phyloP scores from a whole-genome alignment of 2,113 vertebrate genomes.

The Psettodes erumei region DNA sequence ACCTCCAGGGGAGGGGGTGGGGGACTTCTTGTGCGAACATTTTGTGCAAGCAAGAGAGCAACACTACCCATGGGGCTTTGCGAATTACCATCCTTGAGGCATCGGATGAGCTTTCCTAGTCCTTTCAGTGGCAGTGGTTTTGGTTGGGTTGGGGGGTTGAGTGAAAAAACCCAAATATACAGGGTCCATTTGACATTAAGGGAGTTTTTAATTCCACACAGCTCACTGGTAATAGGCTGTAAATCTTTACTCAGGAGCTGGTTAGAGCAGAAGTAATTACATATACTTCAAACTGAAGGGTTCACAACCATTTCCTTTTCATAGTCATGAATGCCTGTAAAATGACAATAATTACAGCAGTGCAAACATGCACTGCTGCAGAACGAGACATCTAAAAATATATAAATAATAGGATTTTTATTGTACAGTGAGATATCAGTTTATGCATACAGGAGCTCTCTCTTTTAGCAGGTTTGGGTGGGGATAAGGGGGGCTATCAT shows the following conservation, averaged over 20 bases:
- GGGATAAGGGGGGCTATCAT: conserved; percentile 4
- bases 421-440: background rate
- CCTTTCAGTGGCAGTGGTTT: conserved; percentile 7
- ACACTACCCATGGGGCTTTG: conserved; percentile 53
- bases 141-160: conserved; percentile 2
- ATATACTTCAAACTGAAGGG: conserved; percentile 1
- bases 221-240: conserved; percentile 10
- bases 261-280: conserved; percentile 19
- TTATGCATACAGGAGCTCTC: background rate
- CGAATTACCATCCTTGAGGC: conserved; percentile 52
- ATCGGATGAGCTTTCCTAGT: conserved; percentile 50
- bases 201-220: conserved; percentile 34
- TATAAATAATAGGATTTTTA: background rate
- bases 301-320: background rate
- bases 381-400: conserved; percentile 1
- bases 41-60: conserved; percentile 33
- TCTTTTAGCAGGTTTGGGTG: background rate
- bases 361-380: background rate
- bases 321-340: background rate
- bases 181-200: conserved; percentile 51
- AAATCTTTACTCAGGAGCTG: conserved; percentile 19
- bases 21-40: conserved; percentile 33
- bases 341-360: conserved; percentile 5
- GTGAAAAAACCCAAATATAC: conserved; percentile 24
- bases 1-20: conserved; percentile 5